phyloP scores from a whole-genome alignment of 2,113 vertebrate genomes.

The Nymphicus hollandicus region DNA sequence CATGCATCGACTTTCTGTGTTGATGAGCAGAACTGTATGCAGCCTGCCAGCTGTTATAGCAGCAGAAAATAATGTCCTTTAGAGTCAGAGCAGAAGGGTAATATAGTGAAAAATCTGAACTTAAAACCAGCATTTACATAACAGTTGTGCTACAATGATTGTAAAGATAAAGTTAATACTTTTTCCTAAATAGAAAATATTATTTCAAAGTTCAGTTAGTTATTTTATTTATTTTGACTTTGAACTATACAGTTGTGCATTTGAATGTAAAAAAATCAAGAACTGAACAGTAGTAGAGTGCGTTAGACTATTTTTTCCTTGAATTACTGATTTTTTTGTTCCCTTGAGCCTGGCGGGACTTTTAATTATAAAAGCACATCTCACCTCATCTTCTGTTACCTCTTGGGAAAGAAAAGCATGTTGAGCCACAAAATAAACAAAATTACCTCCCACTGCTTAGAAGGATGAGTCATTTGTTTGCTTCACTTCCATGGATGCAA shows the following conservation, averaged over 20 bases:
- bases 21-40: not conserved
- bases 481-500: not conserved
- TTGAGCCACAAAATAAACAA: not conserved
- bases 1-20: not conserved
- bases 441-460: not conserved
- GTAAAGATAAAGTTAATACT: not conserved
- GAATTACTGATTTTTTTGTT: not conserved
- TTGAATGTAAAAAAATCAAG: not conserved
- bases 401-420: not conserved
- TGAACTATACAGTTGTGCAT: not conserved
- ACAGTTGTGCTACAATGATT: not conserved
- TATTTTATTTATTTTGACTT: not conserved
- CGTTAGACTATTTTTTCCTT: not conserved
- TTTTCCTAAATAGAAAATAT: not conserved
- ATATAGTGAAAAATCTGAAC: not conserved
- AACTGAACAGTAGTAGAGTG: not conserved
- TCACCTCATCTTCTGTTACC: not conserved
- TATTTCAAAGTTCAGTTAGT: not conserved
- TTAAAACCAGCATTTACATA: not conserved
- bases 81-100: not conserved
- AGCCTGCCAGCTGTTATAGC: not conserved
- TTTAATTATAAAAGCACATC: not conserved
- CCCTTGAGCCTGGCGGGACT: not conserved
- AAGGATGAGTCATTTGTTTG: not conserved
- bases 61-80: not conserved